Evolutionary conservation across 2,113 vertebrate species (phyloP).

Genomic region (Picathartes gymnocephalus): DNA sequence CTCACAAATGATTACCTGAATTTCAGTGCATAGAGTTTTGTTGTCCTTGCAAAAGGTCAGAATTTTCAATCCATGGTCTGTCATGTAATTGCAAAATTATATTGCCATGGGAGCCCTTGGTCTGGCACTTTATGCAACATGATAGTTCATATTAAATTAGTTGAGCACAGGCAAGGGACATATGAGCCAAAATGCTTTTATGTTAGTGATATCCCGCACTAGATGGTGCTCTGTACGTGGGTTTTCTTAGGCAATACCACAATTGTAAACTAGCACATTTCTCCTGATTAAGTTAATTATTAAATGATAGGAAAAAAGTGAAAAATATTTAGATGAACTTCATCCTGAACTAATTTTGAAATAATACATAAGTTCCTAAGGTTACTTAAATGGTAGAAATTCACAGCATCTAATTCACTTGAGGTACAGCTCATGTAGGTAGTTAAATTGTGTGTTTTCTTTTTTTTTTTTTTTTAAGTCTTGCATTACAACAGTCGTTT

Average conservation of each 20-base stretch:
- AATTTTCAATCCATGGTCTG: not conserved
- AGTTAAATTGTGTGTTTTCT: not conserved
- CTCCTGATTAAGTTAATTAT: not conserved
- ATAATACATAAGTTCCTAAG: not conserved
- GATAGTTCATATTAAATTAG: not conserved
- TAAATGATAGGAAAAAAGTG: not conserved
- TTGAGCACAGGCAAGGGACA: not conserved
- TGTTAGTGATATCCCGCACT: not conserved
- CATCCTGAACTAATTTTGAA: not conserved
- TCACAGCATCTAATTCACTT: not conserved
- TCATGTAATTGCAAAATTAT: not conserved
- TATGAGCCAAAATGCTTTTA: not conserved
- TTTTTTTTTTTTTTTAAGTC: not conserved
- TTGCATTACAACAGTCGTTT: not conserved
- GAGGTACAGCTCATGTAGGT: not conserved
- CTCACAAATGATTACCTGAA: not conserved
- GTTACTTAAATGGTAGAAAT: not conserved
- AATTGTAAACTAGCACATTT: not conserved
- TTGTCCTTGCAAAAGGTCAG: not conserved
- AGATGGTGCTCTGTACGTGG: conserved; percentile 17
- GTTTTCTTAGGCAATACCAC: not conserved
- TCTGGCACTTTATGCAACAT: not conserved
- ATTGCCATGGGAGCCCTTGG: not conserved
- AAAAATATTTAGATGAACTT: not conserved
- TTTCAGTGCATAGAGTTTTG: not conserved